Conservation (phyloP, 2,888 invertebrate species). For the Drosophila kuntzei region DNA sequence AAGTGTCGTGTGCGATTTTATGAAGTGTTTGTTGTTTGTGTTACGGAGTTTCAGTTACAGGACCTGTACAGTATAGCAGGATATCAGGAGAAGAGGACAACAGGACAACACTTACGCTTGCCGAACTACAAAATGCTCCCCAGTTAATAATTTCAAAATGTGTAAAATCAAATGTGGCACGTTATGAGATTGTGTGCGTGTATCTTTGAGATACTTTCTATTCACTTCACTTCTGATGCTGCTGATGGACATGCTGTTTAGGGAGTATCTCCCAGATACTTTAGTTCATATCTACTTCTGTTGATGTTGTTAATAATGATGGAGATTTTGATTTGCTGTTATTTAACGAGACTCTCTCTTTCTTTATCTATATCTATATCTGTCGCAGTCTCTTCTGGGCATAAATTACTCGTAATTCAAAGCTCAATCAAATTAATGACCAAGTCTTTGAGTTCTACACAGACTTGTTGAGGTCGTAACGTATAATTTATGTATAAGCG, state of each 20-base stretch:
- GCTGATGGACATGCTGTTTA: constrained; percentile 3
- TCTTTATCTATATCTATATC: constrained; percentile 5
- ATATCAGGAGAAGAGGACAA: background rate
- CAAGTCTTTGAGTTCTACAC: constrained; percentile 22
- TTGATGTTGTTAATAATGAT: constrained; percentile 31
- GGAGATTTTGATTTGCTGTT: constrained; percentile 16
- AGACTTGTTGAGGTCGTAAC: constrained; percentile 22
- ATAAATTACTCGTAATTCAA: constrained; percentile 53
- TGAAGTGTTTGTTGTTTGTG: constrained; percentile 71
- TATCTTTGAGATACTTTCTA: constrained; percentile 51
- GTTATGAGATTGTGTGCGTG: constrained; percentile 25
- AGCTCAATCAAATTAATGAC: constrained; percentile 57
- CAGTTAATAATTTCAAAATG: constrained; percentile 82
- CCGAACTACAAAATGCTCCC: constrained; percentile 83
- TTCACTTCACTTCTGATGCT: background rate
- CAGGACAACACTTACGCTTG: constrained; percentile 65
- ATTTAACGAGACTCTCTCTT: constrained; percentile 3
- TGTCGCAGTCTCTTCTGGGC: constrained; percentile 15
- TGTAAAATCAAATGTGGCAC: constrained; percentile 78
- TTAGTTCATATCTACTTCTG: constrained; percentile 2
- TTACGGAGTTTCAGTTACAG: constrained; percentile 27
- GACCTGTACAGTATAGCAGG: background rate
- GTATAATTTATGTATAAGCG: constrained; percentile 61
- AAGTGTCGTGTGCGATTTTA: constrained; percentile 80
- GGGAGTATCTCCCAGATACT: constrained; percentile 4